Base-by-base conservation (phyloP, 1,140 invertebrate genomes). In the Andricus grossulariae region DNA sequence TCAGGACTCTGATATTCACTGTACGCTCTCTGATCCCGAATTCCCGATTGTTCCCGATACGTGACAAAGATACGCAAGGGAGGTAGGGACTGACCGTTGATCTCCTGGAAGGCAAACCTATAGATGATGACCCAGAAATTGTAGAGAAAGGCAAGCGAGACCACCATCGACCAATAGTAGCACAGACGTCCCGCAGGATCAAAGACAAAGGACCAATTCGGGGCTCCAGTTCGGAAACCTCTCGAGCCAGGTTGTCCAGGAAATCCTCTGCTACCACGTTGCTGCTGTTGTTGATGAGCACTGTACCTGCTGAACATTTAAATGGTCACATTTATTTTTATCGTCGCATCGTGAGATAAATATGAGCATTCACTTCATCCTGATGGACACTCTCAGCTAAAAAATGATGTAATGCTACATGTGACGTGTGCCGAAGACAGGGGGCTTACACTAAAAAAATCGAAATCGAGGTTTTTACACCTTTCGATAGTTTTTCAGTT, bases 81-180 rank as follows among this genome's bases (percentile, higher is more conserved):
- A 93, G 55, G 60, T 39, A 75, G 79, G 39, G 71, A 93, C 94
- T 94, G 84, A 95, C 95, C 94, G 88, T 97, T 96, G 83, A 97
- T 97, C 92, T 97, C 96, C 92, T 97, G 96, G 92, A 99, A 99
- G 91, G 98, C 97, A 93, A 98, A 99, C 90, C 98, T 95, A 93
- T 99, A 99, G 86, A 99, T 98, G 92, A 99, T 98, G 87, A 99
- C 97, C 98, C 98, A 99, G 88, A 99, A 98, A 92, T 99, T 99
- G 93, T 99, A 99, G 77, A 99, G 95, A 92, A 99, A 99, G 84
- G 98, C 98, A 83, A 99, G 93, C 74, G 98, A 99, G 51, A 99
- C 98, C 52, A 99, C 96, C 95, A 98, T 97, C 80, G 97, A 98
- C 97, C 97, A 98, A 88, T 98, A 98, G 92, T 98, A 98, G 92